Conservation (phyloP, 2,888 invertebrate species). For the Nomada goodeniana region DNA sequence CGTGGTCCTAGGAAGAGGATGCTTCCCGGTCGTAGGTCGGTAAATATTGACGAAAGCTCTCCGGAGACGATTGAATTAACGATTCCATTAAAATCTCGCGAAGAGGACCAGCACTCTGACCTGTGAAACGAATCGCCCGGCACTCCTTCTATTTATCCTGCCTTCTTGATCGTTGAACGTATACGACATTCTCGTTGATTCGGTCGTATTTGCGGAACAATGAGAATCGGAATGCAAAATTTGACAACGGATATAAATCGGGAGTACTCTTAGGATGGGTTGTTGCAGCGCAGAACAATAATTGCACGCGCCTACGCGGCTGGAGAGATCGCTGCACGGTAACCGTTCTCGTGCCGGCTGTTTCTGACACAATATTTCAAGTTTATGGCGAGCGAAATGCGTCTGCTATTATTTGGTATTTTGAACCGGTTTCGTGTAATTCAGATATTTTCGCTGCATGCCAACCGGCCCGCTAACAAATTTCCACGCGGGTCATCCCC, state of each 20-base stretch:
- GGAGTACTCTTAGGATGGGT: no score
- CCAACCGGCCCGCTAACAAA: background rate
- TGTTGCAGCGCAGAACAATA: no score
- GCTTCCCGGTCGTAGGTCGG: constrained; percentile 37
- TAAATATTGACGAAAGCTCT: constrained; percentile 72
- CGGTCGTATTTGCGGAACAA: no score
- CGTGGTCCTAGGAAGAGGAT: constrained; percentile 16
- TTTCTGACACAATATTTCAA: no score
- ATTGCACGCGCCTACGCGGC: no score
- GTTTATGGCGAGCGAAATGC: no score
- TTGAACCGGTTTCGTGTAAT: background rate
- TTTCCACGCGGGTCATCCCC: constrained; percentile 13
- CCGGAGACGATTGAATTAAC: constrained; percentile 71
- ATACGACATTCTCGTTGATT: no score
- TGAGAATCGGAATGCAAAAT: no score
- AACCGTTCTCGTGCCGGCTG: no score
- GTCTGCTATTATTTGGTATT: background rate
- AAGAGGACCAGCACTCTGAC: constrained; percentile 34
- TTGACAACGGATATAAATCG: no score
- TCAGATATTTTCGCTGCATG: background rate
- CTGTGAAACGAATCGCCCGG: constrained; percentile 13
- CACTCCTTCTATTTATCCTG: background rate
- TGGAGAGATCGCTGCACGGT: no score
- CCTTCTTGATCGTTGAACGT: background rate
- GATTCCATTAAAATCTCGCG: constrained; percentile 72